Percentiles rank a stretch among this genome's conserved stretches.
phyloP scores from a whole-genome alignment of 2,797 vertebrate species.

The Streptopelia turtur region DNA sequence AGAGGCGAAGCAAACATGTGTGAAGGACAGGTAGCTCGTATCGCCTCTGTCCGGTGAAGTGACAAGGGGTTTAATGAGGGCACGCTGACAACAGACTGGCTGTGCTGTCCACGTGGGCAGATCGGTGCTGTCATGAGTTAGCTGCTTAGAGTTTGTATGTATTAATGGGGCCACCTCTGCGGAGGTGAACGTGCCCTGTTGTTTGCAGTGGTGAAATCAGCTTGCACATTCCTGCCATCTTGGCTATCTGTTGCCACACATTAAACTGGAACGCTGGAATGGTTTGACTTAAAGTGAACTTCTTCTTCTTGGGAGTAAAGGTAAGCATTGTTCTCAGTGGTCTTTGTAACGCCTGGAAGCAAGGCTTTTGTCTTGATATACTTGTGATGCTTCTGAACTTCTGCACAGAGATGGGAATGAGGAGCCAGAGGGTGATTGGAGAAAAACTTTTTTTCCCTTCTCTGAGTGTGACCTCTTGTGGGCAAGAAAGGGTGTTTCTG shows the following conservation, averaged over 20 bases:
- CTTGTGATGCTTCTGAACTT: background rate
- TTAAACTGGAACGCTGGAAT: background rate
- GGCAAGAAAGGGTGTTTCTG: background rate
- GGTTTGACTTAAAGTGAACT: background rate
- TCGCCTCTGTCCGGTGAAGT: background rate
- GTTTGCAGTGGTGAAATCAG: background rate
- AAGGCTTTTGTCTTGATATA: background rate
- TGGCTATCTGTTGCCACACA: background rate
- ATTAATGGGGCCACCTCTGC: background rate
- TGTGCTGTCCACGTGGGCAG: background rate
- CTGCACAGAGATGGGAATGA: background rate
- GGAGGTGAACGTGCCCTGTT: background rate
- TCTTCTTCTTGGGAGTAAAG: background rate
- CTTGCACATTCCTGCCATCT: background rate
- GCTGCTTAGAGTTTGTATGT: background rate
- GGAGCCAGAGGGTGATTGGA: background rate
- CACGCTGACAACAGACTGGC: background rate
- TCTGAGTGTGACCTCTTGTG: background rate
- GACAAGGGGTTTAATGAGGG: slow-evolving; percentile 1
- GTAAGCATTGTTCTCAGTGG: background rate
- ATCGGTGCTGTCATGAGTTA: background rate
- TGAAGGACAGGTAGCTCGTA: background rate
- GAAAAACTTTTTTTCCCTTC: background rate
- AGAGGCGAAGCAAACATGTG: background rate
- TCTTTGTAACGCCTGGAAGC: background rate